Base-by-base conservation (phyloP, 2,888 invertebrate species). In the Netelia fuscicornis region DNA sequence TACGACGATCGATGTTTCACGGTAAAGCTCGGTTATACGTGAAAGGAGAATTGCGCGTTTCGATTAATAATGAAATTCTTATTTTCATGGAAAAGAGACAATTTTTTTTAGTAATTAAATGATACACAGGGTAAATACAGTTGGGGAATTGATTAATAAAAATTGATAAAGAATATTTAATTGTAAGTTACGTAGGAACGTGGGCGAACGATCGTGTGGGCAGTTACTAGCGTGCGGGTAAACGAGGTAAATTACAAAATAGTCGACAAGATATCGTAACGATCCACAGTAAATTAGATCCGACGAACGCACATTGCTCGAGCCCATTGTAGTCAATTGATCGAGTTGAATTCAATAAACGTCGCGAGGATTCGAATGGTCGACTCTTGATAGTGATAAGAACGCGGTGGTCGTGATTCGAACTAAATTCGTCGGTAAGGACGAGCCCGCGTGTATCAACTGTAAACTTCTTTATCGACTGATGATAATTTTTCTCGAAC, bases 271-370 rank as follows among this genome's bases (percentile, higher is more conserved):
- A 17, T 60, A 65, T 75, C 25, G 83, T 17, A 52, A 75, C 25
- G 68, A 20, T 42, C 30, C 17, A 62, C 25, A 37, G 70, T 48
- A 68, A 68, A 77, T 76, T 65, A 58, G 58, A 75, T 76, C 71
- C 17, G 25, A 17, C 67, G 42, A 30, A 25, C 65, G 67, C 75
- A 54, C 60, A 54, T 62, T 48, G 52, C 60, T 84, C 71, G 23
- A 72, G 75, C 17, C 52, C 44, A 75, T 84, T 76, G 71, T 65
- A 76, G 67, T 75, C 52, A 80, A 84, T 81, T 77, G 56, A 76
- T 71, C 71, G 52, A 65, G 60, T 77, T 67, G 13, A 72, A 83
- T 30, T 56, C 23, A 30, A 68, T 56, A n/a, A 13, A 62, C 54
- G 75, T 54, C 20, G 42, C 17, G 60, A 72, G 48, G 8, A 72